A percentile compares a stretch with the other conserved stretches of the same genome.
Conservation (phyloP, 2,888 invertebrate species). For the Rotaria magnacalcarata region DNA sequence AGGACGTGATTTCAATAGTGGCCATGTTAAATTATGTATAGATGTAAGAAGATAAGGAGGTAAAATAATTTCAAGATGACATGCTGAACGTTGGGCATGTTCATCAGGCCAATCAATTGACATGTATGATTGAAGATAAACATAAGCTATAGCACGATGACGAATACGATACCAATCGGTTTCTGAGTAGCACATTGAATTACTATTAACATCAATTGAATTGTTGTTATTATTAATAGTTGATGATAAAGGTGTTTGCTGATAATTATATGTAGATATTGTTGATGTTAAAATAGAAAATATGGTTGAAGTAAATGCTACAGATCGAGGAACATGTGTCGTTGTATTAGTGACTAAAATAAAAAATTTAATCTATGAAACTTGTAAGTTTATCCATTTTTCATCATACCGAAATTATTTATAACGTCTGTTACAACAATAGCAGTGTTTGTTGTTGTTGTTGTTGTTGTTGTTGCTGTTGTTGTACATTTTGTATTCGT, state of each 20-base stretch:
- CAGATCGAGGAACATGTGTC: background rate
- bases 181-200: background rate
- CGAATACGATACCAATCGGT: background rate
- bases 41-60: background rate
- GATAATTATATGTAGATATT: background rate
- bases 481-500: background rate
- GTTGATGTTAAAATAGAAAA: background rate
- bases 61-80: background rate
- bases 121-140: constrained; percentile 1
- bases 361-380: too few relatives aligned
- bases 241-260: background rate
- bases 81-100: background rate
- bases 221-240: background rate
- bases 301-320: background rate
- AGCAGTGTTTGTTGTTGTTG: background rate
- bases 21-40: background rate
- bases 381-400: too few relatives aligned
- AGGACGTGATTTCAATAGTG: too few relatives aligned
- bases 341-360: background rate
- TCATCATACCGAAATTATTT: background rate
- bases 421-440: background rate
- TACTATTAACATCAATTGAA: background rate
- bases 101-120: constrained; percentile 8
- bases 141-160: constrained; percentile 1
- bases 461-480: background rate